Conservation (phyloP, 2,888 invertebrate genomes). For the Thereva unica region DNA sequence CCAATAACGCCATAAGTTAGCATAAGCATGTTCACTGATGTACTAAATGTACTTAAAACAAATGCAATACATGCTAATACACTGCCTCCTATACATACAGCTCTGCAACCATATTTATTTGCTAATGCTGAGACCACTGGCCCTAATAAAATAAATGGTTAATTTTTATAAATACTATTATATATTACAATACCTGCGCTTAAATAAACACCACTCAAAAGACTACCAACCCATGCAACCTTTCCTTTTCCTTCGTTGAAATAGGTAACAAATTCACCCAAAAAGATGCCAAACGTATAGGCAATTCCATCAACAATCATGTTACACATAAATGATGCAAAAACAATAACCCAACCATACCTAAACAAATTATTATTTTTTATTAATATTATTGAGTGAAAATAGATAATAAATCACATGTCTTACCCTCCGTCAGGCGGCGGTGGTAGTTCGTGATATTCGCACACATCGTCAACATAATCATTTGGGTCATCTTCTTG, state of each 20-base stretch:
- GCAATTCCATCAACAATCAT: constrained; percentile 98
- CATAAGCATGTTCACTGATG: constrained; percentile 87
- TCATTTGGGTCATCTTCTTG: constrained; percentile 61
- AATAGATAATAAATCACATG: constrained; percentile 53
- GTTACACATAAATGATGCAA: constrained; percentile 96
- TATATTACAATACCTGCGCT: constrained; percentile 70
- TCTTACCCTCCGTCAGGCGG: constrained; percentile 89
- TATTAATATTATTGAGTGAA: not conserved
- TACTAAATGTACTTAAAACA: constrained; percentile 84
- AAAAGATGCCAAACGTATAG: constrained; percentile 96
- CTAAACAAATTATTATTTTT: constrained; percentile 54
- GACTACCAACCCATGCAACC: constrained; percentile 91
- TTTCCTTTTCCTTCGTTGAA: constrained; percentile 87
- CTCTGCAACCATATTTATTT: constrained; percentile 93
- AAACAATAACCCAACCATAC: constrained; percentile 91
- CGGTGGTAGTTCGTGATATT: constrained; percentile 79
- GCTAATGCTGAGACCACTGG: constrained; percentile 94
- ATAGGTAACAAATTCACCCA: constrained; percentile 75
- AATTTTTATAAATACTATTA: constrained; percentile 1
- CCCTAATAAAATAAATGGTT: constrained; percentile 60
- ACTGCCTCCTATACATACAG: constrained; percentile 91
- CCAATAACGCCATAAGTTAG: constrained; percentile 90
- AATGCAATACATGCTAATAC: constrained; percentile 83
- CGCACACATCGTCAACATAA: constrained; percentile 68
- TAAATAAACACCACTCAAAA: constrained; percentile 93